Evolutionary conservation across 1,140 invertebrate species (phyloP), one percentile per base, ranked within the genome.

Genomic region (Dendroctonus valens): DNA sequence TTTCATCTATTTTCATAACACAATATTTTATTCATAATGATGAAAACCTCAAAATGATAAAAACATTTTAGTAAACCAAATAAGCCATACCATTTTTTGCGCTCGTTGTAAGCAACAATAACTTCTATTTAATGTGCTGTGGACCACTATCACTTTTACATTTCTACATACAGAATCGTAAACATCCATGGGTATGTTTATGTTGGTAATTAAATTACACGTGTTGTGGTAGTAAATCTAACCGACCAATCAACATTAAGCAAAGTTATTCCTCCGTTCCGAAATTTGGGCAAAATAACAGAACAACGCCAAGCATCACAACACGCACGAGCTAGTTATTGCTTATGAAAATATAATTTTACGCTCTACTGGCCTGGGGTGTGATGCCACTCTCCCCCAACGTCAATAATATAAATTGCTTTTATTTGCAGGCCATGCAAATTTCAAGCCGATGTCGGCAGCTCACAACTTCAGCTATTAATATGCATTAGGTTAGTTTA

Each of bases 401-500:
- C 51, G 51, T 60, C 65, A 67, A 67, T 67, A 67, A 67, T 67
- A 67, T 67, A 67, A 65, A 69, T 69, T 69, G 67, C 67, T 69
- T 69, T 69, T 69, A 69, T 69, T 69, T 60, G 60, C 60, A 41
- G 52, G 59, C 66, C 59, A 68, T 62, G 60, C 67, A 65, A 69
- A 69, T 69, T 64, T 60, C 37, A n/a, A n/a, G n/a, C n/a, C n/a
- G 57, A 51, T 59, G 67, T 50, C 39, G 41, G 55, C 12, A 55
- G 50, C 57, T 60, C 65, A 54, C 65, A 68, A 68, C 66, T 68
- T 68, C 66, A 62, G 66, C 38, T 57, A 69, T 65, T 69, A 69
- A 69, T 69, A 69, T 69, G 67, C 62, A 69, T 69, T 69, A 69
- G 61, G 54, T 68, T 62, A 63, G 66, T 58, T 68, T 63, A 63